Base-by-base conservation (phyloP, 1,140 invertebrate genomes). In the Papilio polytes region DNA sequence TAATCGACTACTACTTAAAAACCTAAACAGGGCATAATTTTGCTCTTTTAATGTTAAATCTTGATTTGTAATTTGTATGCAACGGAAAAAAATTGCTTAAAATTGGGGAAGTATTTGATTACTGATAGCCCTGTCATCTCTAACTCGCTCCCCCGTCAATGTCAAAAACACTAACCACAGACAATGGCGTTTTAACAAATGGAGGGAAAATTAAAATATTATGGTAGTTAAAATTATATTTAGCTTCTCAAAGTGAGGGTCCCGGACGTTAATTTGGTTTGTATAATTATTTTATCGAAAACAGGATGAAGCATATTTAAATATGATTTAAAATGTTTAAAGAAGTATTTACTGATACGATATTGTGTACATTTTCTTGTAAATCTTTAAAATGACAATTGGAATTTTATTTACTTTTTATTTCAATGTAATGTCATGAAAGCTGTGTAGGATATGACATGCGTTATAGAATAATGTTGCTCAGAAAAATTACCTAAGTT, bases 401-500 rank as follows among this genome's bases (percentile, higher is more conserved):
- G 7, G 63, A 66, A 66, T 66, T 66, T 66, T 66, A 66, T 66
- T 66, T 66, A 66, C 63, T 66, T 66, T 66, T 66, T 66, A 66
- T 66, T 66, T 66, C 13, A 66, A 15, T 36, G 26, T 66, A 15
- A 66, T 66, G 63, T 66, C 63, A 66, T 66, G 63, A 15, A 31
- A 36, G 26, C 63, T 26, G 13, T 12, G 9, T 63, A 26, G 59
- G 59, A 26, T 15, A 31, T 66, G 63, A 31, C 63, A 66, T 31
- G 63, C 63, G 22, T 66, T 66, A 31, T 31, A 31, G 26, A 76
- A 46, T 51, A 76, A 76, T 76, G 74, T 53, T 26, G 22, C 44
- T 20, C 20, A 66, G 13, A 26, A 51, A 76, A 76, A 76, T 76
- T 76, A 26, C 22, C 36, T 76, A 46, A 76, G 74, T 76, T 76